These are phyloP conservation scores for Nanorana parkeri DNA, from an alignment of 2,113 vertebrate species.

Conservation along the genomic window DNA sequence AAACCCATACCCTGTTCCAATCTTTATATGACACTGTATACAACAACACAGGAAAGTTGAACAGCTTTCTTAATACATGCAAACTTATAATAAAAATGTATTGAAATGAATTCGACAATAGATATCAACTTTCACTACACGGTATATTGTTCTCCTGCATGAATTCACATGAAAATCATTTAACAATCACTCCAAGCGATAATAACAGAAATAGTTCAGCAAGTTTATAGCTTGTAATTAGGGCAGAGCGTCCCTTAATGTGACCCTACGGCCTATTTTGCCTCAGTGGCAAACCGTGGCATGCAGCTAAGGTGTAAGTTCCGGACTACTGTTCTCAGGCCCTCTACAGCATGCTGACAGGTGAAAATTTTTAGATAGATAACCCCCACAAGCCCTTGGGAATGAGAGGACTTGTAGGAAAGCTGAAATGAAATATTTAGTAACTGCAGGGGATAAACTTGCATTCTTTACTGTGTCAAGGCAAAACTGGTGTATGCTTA, in stretches of 20 bases:
- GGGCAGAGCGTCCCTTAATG: neutral
- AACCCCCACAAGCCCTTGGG: neutral
- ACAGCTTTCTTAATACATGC: too few relatives aligned
- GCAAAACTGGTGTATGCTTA: neutral
- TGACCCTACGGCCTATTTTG: neutral
- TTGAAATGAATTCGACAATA: too few relatives aligned
- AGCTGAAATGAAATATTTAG: conserved; percentile 20
- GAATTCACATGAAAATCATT: neutral
- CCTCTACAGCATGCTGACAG: neutral
- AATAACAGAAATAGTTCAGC: conserved; percentile 7
- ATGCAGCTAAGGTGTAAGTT: conserved; percentile 4
- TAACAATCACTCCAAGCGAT: conserved; percentile 3
- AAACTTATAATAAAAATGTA: too few relatives aligned
- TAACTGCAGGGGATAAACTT: conserved; percentile 14
- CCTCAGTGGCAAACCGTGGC: conserved; percentile 6
- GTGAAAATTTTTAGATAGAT: neutral
- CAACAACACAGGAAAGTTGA: too few relatives aligned
- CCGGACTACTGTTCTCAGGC: conserved; percentile 7
- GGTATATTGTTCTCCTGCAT: conserved; percentile 6
- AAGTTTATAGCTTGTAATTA: neutral
- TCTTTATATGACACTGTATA: too few relatives aligned
- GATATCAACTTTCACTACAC: neutral
- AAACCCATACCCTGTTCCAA: too few relatives aligned
- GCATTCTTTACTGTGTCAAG: conserved; percentile 13
- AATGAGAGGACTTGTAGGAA: conserved; percentile 19